Percentiles rank a stretch among this genome's conserved stretches.
Evolutionary conservation across 2,113 vertebrate species (phyloP).

Genomic region (Tetrao urogallus): DNA sequence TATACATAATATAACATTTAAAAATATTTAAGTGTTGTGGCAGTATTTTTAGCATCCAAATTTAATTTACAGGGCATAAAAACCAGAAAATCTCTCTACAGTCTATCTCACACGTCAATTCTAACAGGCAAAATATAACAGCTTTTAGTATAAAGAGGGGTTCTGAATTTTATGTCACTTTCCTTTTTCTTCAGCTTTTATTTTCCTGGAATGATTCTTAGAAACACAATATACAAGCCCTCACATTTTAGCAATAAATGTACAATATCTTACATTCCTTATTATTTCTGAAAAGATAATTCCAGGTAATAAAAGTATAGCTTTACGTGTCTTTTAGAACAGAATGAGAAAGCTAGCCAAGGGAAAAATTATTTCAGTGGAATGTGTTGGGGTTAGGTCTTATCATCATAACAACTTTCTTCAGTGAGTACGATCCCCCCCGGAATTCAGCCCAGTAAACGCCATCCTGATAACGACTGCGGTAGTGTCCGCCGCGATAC

Average conservation of each 20-base stretch:
- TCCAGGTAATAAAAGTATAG: neutral
- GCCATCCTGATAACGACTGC: slow-evolving; percentile 95
- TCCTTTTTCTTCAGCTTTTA: neutral
- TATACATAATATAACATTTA: slow-evolving; percentile 59
- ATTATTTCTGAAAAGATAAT: slow-evolving; percentile 22
- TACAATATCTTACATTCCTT: slow-evolving; percentile 63
- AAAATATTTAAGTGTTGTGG: slow-evolving; percentile 63
- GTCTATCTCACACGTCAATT: slow-evolving; percentile 41
- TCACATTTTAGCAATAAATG: slow-evolving; percentile 29
- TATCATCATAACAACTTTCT: slow-evolving; percentile 99
- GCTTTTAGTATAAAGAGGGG: neutral
- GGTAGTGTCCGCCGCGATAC: slow-evolving; percentile 97
- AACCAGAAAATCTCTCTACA: slow-evolving; percentile 23
- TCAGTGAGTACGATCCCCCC: slow-evolving; percentile 94
- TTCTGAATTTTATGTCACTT: slow-evolving; percentile 1
- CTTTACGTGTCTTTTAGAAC: neutral
- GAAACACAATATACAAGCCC: slow-evolving; percentile 50
- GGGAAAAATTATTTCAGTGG: slow-evolving; percentile 79
- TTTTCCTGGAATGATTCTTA: slow-evolving; percentile 25
- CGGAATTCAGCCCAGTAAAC: slow-evolving; percentile 99
- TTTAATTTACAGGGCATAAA: slow-evolving; percentile 62
- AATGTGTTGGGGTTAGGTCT: slow-evolving; percentile 96
- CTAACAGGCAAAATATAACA: neutral
- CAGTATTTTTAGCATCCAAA: slow-evolving; percentile 49
- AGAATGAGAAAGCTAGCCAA: neutral